These are phyloP conservation scores for Synchiropus splendidus DNA, from an alignment of 2,113 vertebrate genomes.

Conservation along the genomic window DNA sequence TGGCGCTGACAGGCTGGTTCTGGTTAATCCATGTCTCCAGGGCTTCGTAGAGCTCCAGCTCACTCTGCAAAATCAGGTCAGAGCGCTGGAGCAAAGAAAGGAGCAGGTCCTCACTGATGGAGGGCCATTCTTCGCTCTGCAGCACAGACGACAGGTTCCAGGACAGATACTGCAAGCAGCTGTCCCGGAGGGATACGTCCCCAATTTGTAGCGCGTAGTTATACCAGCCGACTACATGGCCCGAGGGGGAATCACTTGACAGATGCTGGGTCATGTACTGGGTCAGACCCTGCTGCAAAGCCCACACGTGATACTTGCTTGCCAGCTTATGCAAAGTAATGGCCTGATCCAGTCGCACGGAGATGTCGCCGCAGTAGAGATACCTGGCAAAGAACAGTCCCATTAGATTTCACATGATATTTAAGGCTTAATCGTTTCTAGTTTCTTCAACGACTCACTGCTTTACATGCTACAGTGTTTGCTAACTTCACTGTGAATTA, in stretches of 20 bases:
- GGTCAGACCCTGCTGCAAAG: constrained; percentile 79
- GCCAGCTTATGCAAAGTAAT: constrained; percentile 85
- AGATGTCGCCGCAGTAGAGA: constrained; percentile 87
- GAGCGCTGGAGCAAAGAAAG: constrained; percentile 84
- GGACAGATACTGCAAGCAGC: constrained; percentile 89
- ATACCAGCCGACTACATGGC: constrained; percentile 91
- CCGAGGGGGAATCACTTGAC: constrained; percentile 78
- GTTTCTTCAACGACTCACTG: no score
- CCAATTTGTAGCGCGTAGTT: constrained; percentile 81
- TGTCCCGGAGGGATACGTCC: constrained; percentile 75
- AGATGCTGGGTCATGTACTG: constrained; percentile 88
- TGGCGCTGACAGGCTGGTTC: constrained; percentile 63
- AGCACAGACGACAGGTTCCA: constrained; percentile 91
- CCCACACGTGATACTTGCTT: constrained; percentile 81
- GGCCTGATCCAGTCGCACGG: constrained; percentile 80
- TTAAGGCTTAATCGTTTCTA: not conserved
- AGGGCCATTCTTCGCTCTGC: constrained; percentile 79
- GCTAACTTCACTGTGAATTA: no score
- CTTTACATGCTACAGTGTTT: no score
- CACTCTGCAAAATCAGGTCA: constrained; percentile 87
- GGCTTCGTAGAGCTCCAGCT: constrained; percentile 84
- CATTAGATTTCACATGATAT: not conserved
- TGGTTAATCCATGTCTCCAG: constrained; percentile 82
- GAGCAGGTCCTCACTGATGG: constrained; percentile 81
- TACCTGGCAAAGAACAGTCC: constrained; percentile 66